Base-by-base conservation (phyloP, 1,140 invertebrate species). In the Pinna nobilis region DNA sequence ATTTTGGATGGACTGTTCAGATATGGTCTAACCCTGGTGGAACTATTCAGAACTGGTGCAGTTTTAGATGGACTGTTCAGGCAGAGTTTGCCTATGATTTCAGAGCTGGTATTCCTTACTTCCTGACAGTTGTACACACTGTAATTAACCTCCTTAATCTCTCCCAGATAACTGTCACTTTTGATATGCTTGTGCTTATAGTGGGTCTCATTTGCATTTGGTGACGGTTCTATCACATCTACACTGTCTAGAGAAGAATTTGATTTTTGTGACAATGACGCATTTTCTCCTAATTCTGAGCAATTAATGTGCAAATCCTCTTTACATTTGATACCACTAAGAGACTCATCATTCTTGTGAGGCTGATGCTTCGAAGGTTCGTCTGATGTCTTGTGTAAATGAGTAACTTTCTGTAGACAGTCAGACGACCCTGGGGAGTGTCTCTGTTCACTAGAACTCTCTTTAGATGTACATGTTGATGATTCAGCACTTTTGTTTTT, bases 331-430 rank as follows among this genome's bases (percentile, higher is more conserved):
- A 18, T 47, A 18, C 20, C 41, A 47, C 41, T 47, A 47, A 13
- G 13, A 47, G 20, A 18, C 41, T 47, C 41, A 1, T 13, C 13
- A 18, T 47, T 20, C 41, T 47, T 20, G 20, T 18, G 20, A 47
- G 13, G 15, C 15, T 47, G 13, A 47, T 20, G 13, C 55, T 5
- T 11, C 13, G 28, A 15, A 9, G 15, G n/a, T 20, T 66, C 39
- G 33, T 33, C n/a, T 28, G 64, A 35, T 25, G 44, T 35, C 32
- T 37, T 32, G 74, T 55, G 51, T 67, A 57, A 3, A 49, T 11
- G n/a, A 51, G 65, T 55, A 51, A 67, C 28, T 13, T 37, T 41
- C 65, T 67, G 35, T 33, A 55, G 9, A 55, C 65, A 30, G 50
- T 67, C 9, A 13, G 35, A 28, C 28, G 51, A 57, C 33, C 33